Conservation (phyloP, 2,888 invertebrate genomes). For the Drosophila neotestacea region DNA sequence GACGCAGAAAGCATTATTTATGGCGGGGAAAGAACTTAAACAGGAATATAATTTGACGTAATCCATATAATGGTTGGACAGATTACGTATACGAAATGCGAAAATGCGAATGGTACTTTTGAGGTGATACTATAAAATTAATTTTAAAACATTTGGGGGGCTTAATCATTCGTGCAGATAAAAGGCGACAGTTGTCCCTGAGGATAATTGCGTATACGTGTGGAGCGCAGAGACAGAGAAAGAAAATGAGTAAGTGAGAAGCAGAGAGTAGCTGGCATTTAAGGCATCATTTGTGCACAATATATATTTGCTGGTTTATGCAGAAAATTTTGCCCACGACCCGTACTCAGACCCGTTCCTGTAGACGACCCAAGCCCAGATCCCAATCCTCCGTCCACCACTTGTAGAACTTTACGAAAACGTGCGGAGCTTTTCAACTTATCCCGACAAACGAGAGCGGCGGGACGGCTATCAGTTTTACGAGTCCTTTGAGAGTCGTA, state of each 20-base stretch:
- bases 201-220: slow-evolving; percentile 74
- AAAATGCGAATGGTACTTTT: slow-evolving; percentile 25
- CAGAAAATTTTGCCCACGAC: slow-evolving; percentile 50
- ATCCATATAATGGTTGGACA: slow-evolving; percentile 44
- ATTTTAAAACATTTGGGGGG: slow-evolving; percentile 68
- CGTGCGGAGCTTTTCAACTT: slow-evolving; percentile 74
- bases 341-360: slow-evolving; percentile 14
- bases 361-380: slow-evolving; percentile 10
- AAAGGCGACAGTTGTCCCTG: slow-evolving; percentile 73
- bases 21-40: slow-evolving; percentile 1
- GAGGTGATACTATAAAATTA: slow-evolving; percentile 73
- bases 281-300: slow-evolving; percentile 75
- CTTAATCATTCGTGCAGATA: slow-evolving; percentile 76
- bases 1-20: slow-evolving; percentile 27
- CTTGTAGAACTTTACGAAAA: slow-evolving; percentile 72
- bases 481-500: slow-evolving; percentile 74
- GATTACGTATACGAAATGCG: slow-evolving; percentile 53
- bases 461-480: slow-evolving; percentile 70
- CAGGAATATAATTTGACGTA: slow-evolving; percentile 34
- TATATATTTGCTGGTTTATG: slow-evolving; percentile 67
- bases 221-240: slow-evolving; percentile 31
- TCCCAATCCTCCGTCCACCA: slow-evolving; percentile 54
- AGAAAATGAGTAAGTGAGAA: neutral
- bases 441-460: slow-evolving; percentile 29
- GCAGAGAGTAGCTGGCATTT: slow-evolving; percentile 48